Conservation (phyloP, 2,888 invertebrate genomes). For the Stomorhina lunata region DNA sequence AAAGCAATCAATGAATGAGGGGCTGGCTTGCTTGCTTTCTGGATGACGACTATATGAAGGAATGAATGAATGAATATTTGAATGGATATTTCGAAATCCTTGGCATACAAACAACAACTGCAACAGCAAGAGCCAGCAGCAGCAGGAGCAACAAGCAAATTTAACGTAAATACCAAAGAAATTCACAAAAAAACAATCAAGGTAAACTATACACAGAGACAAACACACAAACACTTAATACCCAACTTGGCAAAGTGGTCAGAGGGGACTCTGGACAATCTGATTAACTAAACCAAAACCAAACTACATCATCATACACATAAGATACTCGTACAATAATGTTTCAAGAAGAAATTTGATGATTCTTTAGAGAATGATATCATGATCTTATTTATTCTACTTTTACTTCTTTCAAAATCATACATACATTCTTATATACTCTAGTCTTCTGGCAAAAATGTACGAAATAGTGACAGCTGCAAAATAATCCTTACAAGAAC, state of each 20-base stretch:
- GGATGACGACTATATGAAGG: conserved; percentile 27
- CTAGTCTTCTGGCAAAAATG: conserved; percentile 11
- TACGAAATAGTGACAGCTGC: conserved; percentile 76
- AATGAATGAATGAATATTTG: conserved; percentile 15
- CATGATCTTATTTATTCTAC: conserved; percentile 52
- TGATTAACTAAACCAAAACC: conserved; percentile 56
- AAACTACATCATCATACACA: conserved; percentile 5
- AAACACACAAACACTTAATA: not conserved
- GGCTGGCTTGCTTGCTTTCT: no score
- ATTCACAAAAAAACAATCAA: conserved; percentile 41
- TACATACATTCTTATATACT: no score
- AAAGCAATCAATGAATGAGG: conserved; percentile 57
- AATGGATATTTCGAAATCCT: conserved; percentile 40
- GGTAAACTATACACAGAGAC: conserved; percentile 28
- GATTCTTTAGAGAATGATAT: conserved; percentile 54
- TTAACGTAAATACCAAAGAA: not conserved
- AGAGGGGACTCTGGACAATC: conserved; percentile 40
- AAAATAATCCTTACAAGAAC: conserved; percentile 69
- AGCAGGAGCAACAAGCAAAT: conserved; percentile 24
- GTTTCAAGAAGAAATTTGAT: conserved; percentile 55
- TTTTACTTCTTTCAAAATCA: conserved; percentile 52
- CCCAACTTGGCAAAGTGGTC: conserved; percentile 27
- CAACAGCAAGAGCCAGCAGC: conserved; percentile 15
- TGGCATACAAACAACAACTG: conserved; percentile 61
- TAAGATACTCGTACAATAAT: conserved; percentile 11